Conservation (phyloP, 2,888 invertebrate genomes). For the Schrankia costaestrigalis region DNA sequence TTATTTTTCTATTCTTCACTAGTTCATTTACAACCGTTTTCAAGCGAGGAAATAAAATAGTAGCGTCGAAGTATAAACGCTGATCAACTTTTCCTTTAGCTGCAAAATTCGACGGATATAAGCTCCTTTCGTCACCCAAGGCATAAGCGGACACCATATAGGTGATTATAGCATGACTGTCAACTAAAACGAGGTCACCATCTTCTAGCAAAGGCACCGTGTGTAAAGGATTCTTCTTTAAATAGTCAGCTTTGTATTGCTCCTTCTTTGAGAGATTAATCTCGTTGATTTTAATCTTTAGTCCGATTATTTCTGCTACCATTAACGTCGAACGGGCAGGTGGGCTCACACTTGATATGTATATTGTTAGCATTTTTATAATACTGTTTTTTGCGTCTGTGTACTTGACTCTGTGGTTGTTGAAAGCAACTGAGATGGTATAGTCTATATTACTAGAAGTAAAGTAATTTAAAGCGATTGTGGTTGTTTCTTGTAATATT, state of each 20-base stretch:
- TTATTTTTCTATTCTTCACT: constrained; percentile 23
- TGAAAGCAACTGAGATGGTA: no score
- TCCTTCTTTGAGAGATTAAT: constrained; percentile 38
- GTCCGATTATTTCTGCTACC: constrained; percentile 34
- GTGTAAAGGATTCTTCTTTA: constrained; percentile 48
- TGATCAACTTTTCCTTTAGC: constrained; percentile 41
- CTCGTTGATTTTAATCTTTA: constrained; percentile 37
- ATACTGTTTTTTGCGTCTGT: not conserved
- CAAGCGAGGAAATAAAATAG: constrained; percentile 43
- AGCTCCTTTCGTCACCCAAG: constrained; percentile 17
- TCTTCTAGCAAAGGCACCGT: constrained; percentile 51
- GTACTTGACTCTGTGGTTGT: not conserved
- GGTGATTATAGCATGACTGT: constrained; percentile 49
- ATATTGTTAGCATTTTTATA: constrained; percentile 29
- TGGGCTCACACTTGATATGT: constrained; percentile 42
- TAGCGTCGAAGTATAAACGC: constrained; percentile 44
- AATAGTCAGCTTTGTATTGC: constrained; percentile 38
- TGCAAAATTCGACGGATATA: constrained; percentile 41
- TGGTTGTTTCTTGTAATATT: no score
- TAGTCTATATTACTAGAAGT: no score
- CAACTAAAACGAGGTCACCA: constrained; percentile 36
- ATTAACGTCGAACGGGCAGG: constrained; percentile 43
- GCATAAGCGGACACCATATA: constrained; percentile 45
- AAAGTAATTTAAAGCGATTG: no score
- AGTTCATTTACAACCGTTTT: constrained; percentile 33